Evolutionary conservation across 2,888 invertebrate genomes (phyloP).

Genomic region (Scelioninae gen. 1): DNA sequence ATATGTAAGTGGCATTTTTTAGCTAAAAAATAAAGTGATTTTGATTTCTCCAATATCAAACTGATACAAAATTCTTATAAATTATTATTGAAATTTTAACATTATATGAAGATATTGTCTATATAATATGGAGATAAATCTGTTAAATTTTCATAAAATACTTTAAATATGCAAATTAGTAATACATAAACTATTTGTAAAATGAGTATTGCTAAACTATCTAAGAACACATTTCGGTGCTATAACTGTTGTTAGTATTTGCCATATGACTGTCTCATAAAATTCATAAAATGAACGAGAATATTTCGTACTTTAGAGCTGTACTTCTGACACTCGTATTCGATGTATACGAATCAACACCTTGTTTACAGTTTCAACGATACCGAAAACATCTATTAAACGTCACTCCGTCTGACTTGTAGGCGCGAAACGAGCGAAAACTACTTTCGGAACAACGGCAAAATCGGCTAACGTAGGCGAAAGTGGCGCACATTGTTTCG

Average conservation of each 20-base stretch:
- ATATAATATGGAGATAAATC: no score
- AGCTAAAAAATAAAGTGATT: no score
- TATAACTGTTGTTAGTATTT: not conserved
- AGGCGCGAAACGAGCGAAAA: constrained; percentile 34
- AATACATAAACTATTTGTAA: no score
- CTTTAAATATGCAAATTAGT: no score
- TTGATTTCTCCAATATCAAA: no score
- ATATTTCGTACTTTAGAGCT: constrained; percentile 32
- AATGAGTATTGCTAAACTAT: no score
- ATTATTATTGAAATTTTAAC: no score
- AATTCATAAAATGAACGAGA: constrained; percentile 25
- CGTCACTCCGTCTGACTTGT: constrained; percentile 60
- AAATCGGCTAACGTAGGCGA: constrained; percentile 9
- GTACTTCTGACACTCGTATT: constrained; percentile 25
- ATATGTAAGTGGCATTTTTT: no score
- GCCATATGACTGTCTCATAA: constrained; percentile 18
- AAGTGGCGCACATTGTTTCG: constrained; percentile 36
- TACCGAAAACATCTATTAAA: constrained; percentile 71
- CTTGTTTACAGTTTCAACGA: constrained; percentile 69
- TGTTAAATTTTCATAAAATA: no score
- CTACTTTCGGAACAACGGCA: constrained; percentile 29
- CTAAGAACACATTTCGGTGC: no score
- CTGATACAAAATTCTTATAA: no score
- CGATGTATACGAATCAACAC: constrained; percentile 67
- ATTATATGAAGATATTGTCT: no score